Conservation (phyloP, 2,797 vertebrate genomes). For the Microhierax caerulescens region DNA sequence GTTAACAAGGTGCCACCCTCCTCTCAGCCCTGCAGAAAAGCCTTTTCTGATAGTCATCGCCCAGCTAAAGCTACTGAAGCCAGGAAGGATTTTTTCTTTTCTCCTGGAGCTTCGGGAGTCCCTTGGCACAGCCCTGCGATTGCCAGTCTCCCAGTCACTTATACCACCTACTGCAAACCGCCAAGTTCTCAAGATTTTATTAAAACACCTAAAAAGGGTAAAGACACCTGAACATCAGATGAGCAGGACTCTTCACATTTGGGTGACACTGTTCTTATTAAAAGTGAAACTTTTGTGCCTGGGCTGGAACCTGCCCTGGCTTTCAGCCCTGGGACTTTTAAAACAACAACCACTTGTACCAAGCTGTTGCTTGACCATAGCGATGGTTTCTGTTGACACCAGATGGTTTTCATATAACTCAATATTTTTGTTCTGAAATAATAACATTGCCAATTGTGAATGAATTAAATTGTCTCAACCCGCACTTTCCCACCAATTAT, state of each 20-base stretch:
- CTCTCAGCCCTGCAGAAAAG: neutral
- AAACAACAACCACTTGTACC: neutral
- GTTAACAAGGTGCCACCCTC: neutral
- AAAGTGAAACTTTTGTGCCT: neutral
- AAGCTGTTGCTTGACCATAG: conserved; percentile 1
- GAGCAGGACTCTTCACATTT: rapidly evolving
- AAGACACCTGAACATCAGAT: neutral
- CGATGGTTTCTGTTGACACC: conserved; percentile 6
- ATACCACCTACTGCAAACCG: rapidly evolving
- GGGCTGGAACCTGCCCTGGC: neutral
- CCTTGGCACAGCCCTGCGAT: neutral
- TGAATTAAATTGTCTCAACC: conserved; percentile 40
- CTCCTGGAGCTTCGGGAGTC: neutral
- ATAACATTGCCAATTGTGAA: conserved; percentile 18
- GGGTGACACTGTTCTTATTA: neutral
- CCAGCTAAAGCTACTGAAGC: neutral
- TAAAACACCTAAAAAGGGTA: neutral
- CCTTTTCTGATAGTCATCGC: rapidly evolving
- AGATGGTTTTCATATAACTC: conserved; percentile 48
- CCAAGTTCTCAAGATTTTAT: neutral
- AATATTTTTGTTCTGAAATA: conserved; percentile 4
- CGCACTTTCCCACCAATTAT: conserved; percentile 47
- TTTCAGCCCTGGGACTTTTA: neutral
- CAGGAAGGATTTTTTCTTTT: neutral
- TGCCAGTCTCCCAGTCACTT: neutral